A percentile compares a stretch with the other conserved stretches of the same genome.
These are phyloP conservation scores for Condylura cristata DNA, from an alignment of 2,113 vertebrate species.

Conservation along the genomic window DNA sequence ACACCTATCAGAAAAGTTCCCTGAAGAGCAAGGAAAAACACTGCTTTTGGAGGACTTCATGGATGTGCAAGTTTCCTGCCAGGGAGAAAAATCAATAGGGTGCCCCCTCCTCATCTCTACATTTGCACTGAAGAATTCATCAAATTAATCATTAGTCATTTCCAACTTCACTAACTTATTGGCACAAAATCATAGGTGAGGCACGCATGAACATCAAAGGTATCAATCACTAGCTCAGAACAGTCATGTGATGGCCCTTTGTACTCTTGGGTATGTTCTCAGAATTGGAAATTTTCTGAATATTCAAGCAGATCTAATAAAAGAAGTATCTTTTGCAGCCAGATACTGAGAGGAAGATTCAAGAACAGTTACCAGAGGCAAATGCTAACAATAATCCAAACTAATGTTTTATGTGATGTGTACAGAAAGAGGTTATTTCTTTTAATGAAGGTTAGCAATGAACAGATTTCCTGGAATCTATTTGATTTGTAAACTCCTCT, in stretches of 20 bases:
- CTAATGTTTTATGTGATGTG: neutral
- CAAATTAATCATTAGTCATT: neutral
- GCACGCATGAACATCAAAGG: neutral
- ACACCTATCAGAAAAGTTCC: neutral
- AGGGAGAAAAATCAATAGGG: neutral
- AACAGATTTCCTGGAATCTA: slow-evolving; percentile 8
- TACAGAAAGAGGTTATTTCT: neutral
- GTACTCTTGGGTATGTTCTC: neutral
- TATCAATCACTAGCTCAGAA: neutral
- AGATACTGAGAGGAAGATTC: neutral
- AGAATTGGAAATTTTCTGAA: neutral
- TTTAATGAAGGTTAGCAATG: neutral
- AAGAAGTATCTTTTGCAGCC: neutral
- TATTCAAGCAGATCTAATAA: neutral
- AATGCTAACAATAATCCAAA: neutral
- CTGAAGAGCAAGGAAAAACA: neutral
- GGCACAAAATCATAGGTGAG: neutral
- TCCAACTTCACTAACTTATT: neutral
- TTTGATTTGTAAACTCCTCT: slow-evolving; percentile 43
- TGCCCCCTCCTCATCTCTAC: neutral
- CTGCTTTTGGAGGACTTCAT: neutral
- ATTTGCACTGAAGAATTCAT: neutral
- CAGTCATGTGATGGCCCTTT: neutral
- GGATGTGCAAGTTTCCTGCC: too few species aligned
- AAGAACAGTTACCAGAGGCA: neutral